These are phyloP conservation scores for Todiramphus chloris DNA, from an alignment of 2,113 vertebrate genomes.

Conservation along the genomic window DNA sequence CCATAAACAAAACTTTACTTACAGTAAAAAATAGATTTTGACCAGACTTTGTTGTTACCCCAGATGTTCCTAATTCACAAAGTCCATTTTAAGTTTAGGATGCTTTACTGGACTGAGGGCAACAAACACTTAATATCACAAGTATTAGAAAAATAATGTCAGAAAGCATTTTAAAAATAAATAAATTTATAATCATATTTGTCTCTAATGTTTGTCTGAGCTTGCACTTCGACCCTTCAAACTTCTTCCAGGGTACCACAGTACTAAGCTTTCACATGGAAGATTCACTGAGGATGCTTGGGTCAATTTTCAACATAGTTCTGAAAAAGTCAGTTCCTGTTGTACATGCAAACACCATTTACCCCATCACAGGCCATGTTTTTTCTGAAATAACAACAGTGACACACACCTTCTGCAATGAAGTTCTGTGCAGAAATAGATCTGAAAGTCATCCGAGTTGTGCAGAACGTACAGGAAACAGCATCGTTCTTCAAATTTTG, in stretches of 20 bases:
- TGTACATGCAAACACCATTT: background rate
- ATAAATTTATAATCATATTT: background rate
- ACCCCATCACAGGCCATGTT: background rate
- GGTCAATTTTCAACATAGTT: background rate
- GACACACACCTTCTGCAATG: conserved; percentile 93
- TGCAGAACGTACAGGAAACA: conserved; percentile 96
- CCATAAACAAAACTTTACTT: background rate
- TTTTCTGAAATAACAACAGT: background rate
- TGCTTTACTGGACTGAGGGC: background rate
- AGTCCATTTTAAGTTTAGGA: background rate
- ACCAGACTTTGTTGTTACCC: background rate
- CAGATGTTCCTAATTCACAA: background rate
- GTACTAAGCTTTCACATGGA: background rate
- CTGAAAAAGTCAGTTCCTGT: background rate
- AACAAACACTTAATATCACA: background rate
- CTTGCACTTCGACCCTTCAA: background rate
- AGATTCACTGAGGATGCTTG: background rate
- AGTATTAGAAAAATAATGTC: background rate
- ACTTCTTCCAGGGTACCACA: background rate
- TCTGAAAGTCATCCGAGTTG: conserved; percentile 98
- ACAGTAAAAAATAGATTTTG: background rate
- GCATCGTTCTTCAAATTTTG: conserved; percentile 97
- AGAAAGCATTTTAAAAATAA: background rate
- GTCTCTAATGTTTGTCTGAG: background rate
- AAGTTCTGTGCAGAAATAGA: conserved; percentile 97